These are phyloP conservation scores for Equus przewalskii DNA, from an alignment of 2,113 vertebrate genomes.

Conservation along the genomic window DNA sequence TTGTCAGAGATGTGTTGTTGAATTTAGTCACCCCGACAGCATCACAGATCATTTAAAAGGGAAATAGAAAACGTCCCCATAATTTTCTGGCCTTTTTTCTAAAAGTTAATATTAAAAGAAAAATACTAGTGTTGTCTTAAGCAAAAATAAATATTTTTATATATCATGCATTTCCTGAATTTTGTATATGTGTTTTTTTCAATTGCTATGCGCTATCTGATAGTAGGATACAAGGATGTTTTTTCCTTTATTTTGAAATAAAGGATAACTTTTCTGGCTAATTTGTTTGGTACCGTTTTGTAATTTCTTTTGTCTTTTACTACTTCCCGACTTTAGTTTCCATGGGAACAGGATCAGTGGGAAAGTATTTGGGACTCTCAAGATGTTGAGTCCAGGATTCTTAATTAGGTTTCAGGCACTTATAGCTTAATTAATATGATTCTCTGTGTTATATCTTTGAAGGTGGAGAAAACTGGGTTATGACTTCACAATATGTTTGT, in stretches of 20 bases:
- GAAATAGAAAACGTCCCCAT: neutral
- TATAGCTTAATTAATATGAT: neutral
- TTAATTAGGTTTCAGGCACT: slow-evolving; percentile 31
- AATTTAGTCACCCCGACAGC: neutral
- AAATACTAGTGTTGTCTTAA: slow-evolving; percentile 9
- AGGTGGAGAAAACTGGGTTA: neutral
- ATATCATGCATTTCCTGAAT: neutral
- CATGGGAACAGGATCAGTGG: slow-evolving; percentile 73
- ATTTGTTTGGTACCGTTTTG: slow-evolving; percentile 41
- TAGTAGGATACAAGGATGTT: neutral
- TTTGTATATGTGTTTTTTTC: neutral
- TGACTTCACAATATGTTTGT: neutral
- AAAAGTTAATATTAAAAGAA: neutral
- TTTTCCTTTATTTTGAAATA: slow-evolving; percentile 51
- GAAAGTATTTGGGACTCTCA: slow-evolving; percentile 70
- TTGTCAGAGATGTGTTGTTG: neutral
- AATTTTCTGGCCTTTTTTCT: slow-evolving; percentile 14
- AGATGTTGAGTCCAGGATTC: slow-evolving; percentile 62
- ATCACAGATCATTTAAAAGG: slow-evolving; percentile 33
- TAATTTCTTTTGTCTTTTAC: slow-evolving; percentile 59
- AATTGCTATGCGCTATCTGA: neutral
- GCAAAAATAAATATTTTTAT: neutral
- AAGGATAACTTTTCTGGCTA: slow-evolving; percentile 7
- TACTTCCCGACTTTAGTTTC: slow-evolving; percentile 74
- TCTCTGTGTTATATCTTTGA: slow-evolving; percentile 36